Base-by-base conservation (phyloP, 2,888 invertebrate genomes). In the Abrostola triplasia region DNA sequence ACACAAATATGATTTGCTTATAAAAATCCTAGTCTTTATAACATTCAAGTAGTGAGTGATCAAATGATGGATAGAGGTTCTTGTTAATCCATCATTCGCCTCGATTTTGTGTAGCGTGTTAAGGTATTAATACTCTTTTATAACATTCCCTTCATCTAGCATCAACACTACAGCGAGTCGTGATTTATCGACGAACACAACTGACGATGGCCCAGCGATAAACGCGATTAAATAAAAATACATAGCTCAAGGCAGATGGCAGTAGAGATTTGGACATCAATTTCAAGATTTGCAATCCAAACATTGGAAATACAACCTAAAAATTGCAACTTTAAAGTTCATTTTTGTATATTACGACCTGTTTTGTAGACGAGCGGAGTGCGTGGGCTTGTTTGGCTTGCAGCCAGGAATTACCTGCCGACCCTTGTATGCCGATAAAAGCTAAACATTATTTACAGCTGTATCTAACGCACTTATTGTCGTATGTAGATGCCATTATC, bases 351-450 rank as follows among this genome's bases (percentile, higher is more conserved):
- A 82, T 70, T 70, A 60, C 47, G 58, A 66, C 59, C 64, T 61
- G 68, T 67, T 74, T 78, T 76, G 84, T 85, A 84, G 84, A 84
- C 84, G 86, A 87, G 67, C 82, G 78, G 79, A 84, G 80, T 86
- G 92, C 92, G 92, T 92, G 89, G 92, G 93, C 82, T 69, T 80
- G 80, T 86, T 72, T 94, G 93, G 93, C 90, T 51, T 48, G 1
- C 35, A n/a, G 89, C 93, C 94, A 93, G 86, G 81, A 84, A 85
- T 92, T 90, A 93, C 93, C 93, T 94, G 93, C 88, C 87, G 91
- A 89, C 91, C 91, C 92, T 90, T 90, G 89, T 91, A 87, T 84
- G 87, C 88, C 85, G 90, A 90, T 92, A 91, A 91, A 90, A 90
- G 88, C 88, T 87, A 85, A 89, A 92, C 88, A 92, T 90, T 90